Conservation (phyloP, 2,797 vertebrate species). For the Chrosomus eos region DNA sequence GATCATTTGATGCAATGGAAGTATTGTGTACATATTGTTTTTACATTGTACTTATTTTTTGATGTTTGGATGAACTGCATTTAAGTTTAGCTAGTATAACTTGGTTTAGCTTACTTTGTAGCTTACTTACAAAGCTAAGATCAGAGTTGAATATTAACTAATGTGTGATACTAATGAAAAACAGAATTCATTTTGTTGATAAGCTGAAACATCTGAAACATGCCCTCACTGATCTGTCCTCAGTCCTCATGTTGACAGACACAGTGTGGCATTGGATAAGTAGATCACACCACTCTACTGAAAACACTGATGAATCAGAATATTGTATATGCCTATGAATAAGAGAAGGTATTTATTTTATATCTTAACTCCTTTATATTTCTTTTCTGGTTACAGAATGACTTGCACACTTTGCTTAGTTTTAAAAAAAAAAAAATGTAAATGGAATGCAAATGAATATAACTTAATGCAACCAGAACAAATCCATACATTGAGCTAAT, state of each 20-base stretch:
- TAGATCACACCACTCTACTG: conserved; percentile 18
- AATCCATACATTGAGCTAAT: neutral
- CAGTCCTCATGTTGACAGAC: conserved; percentile 18
- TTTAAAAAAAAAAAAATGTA: neutral
- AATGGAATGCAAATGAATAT: neutral
- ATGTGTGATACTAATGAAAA: neutral
- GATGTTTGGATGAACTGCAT: neutral
- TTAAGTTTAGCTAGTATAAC: neutral
- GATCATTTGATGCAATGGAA: no score
- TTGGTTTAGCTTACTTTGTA: no score
- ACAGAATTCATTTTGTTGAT: neutral
- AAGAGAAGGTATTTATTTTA: neutral
- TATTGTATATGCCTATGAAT: neutral
- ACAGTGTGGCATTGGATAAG: neutral
- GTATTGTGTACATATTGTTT: no score
- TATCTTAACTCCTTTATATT: neutral
- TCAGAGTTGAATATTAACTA: neutral
- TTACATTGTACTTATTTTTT: no score
- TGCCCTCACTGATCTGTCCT: neutral
- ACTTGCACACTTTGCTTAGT: neutral
- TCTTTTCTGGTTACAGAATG: neutral
- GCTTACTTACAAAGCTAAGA: no score
- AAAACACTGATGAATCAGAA: neutral
- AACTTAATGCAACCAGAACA: neutral
- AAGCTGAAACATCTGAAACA: neutral